phyloP scores from a whole-genome alignment of 2,113 vertebrate species.

The Saimiri boliviensis region DNA sequence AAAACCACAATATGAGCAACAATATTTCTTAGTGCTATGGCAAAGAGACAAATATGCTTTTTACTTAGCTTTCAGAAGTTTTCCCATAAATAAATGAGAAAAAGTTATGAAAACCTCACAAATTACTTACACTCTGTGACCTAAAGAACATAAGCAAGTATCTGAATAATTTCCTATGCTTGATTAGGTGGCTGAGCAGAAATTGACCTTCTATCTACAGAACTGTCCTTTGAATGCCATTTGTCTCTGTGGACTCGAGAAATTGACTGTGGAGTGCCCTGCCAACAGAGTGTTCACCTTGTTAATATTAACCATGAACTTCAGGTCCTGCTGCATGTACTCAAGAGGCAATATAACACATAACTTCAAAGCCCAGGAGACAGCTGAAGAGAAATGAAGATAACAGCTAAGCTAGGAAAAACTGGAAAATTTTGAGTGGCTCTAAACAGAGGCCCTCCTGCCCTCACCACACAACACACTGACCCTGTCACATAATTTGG shows the following conservation, averaged over 20 bases:
- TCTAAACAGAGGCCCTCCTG: neutral
- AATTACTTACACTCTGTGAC: neutral
- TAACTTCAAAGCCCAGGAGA: constrained; percentile 54
- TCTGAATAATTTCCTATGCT: neutral
- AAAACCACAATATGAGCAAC: neutral
- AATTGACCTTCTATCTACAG: neutral
- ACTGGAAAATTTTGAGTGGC: neutral
- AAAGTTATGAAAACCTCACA: neutral
- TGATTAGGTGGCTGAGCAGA: neutral
- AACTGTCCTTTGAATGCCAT: neutral
- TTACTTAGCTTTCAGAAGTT: constrained; percentile 23
- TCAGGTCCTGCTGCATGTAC: neutral
- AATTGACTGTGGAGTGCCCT: neutral
- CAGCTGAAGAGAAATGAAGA: constrained; percentile 46
- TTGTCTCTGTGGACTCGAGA: neutral
- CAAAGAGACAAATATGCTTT: neutral
- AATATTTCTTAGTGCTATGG: neutral
- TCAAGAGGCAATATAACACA: neutral
- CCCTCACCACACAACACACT: neutral
- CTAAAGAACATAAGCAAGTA: neutral
- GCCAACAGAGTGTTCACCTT: constrained; percentile 7
- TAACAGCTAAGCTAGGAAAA: constrained; percentile 8
- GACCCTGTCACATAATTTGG: neutral
- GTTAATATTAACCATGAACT: constrained; percentile 43
- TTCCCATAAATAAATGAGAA: neutral